Percentiles rank a stretch among this genome's conserved stretches.
phyloP scores from a whole-genome alignment of 35 echinoderm and acorn worm species.

The Ophioderma brevispina region DNA sequence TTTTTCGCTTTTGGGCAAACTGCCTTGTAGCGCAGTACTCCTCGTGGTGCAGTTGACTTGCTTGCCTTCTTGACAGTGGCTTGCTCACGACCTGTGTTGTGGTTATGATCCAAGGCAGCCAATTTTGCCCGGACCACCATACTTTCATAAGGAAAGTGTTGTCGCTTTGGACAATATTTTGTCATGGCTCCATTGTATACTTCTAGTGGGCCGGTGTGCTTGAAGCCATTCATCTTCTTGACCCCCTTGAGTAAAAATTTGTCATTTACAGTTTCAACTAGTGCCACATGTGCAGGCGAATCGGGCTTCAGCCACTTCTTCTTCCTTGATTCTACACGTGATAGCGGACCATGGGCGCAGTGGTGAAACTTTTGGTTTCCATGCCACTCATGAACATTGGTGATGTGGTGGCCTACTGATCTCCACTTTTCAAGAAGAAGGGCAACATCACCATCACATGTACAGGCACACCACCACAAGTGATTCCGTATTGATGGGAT shows the following conservation, averaged over 20 bases:
- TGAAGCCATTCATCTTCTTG: constrained; percentile 13
- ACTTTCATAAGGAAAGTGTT: constrained; percentile 3
- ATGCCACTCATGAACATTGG: constrained; percentile 11
- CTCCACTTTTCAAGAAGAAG: constrained; percentile 28
- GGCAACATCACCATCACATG: not conserved
- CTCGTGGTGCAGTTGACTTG: not conserved
- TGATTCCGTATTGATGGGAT: constrained; percentile 32
- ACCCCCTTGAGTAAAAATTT: constrained; percentile 24
- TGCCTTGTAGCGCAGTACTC: not conserved
- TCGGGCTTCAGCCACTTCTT: constrained; percentile 24
- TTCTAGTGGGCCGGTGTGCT: constrained; percentile 32
- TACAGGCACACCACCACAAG: constrained; percentile 31
- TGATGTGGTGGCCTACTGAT: constrained; percentile 17
- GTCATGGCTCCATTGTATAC: constrained; percentile 14
- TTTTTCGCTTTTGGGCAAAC: not conserved
- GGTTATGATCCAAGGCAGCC: constrained; percentile 52
- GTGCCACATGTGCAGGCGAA: constrained; percentile 16
- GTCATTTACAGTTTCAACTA: constrained; percentile 13
- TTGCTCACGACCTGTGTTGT: constrained; percentile 31
- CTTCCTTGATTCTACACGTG: not conserved
- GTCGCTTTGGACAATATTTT: constrained; percentile 53
- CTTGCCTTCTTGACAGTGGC: not conserved
- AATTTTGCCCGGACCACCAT: constrained; percentile 26
- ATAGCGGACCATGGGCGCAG: constrained; percentile 6
- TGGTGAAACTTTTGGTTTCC: not conserved